Base-by-base conservation (phyloP, 92 coral and sea anemone genomes). In the Parazoanthus atlanticus region DNA sequence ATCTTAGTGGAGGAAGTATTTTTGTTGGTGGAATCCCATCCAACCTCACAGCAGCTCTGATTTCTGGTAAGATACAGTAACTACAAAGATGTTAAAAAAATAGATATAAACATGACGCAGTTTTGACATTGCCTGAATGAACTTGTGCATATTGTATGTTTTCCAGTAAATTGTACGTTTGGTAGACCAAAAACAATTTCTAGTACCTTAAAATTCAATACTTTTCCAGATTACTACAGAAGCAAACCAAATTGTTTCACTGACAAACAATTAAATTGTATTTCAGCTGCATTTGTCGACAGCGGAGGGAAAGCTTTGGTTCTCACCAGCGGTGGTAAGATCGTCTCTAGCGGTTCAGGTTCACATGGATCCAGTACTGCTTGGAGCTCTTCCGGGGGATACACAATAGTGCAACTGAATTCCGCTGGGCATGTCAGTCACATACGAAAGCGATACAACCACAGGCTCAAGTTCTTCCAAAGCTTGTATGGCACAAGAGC, bases 251-350 rank as follows among this genome's bases (percentile, higher is more conserved):
- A 30, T 30, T 3, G 38, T 12, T 7, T 33, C 26, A 74, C 26
- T 6, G 1, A 6, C 69, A 61, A 31, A 30, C 21, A 8, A 30
- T 33, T 2, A 30, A 11, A 2, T 29, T 69, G 43, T 43, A 34
- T 38, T 83, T 9, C 54, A 84, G 87, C 29, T 30, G 98, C 98
- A 23, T 90, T 95, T 82, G 93, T 93, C 6, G 84, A 89, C 36
- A 91, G 94, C 46, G 88, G 88, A 65, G 98, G 98, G 7, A 95
- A 93, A 82, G 95, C 93, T 32, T 71, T 95, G 75, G 96, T 95
- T 41, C 96, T 90, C 30, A 90, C 92, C 19, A 93, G 91, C 25
- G 82, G 83, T 49, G 98, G 98, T 6, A 88, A 88, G 52, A 89
- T 95, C 13, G 76, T 95, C 49, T 88, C 95, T 13, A 89, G 88